Conservation (phyloP, 2,113 vertebrate genomes). For the Carollia perspicillata region DNA sequence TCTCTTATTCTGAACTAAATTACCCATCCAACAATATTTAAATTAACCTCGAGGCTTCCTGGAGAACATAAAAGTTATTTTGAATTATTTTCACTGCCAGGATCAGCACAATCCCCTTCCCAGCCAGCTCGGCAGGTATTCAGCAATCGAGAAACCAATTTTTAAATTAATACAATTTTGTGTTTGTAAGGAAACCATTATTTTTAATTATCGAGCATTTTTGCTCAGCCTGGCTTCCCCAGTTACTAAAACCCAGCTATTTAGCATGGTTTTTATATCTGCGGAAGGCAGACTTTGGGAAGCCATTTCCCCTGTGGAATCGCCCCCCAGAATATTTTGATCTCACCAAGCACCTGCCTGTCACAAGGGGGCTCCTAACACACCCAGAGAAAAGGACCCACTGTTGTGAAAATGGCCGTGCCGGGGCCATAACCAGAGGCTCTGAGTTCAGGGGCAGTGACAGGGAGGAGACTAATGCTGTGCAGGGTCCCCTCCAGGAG, state of each 20-base stretch:
- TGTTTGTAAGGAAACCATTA: constrained; percentile 84
- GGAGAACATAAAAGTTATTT: constrained; percentile 83
- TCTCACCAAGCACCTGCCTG: constrained; percentile 53
- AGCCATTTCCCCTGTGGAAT: constrained; percentile 69
- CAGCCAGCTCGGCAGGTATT: constrained; percentile 76
- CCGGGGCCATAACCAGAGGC: constrained; percentile 39
- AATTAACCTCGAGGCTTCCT: constrained; percentile 83
- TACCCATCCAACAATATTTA: constrained; percentile 83
- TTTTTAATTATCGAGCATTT: constrained; percentile 85
- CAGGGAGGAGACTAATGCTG: constrained; percentile 8
- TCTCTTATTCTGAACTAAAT: constrained; percentile 81
- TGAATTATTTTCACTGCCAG: constrained; percentile 79
- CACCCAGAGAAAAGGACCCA: constrained; percentile 47
- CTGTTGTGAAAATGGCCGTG: constrained; percentile 40
- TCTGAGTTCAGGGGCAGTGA: constrained; percentile 17
- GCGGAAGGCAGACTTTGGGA: constrained; percentile 74
- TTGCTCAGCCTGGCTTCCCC: constrained; percentile 77
- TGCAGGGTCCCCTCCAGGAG: background rate
- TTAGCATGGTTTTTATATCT: constrained; percentile 78
- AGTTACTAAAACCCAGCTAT: constrained; percentile 80
- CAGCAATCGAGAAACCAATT: constrained; percentile 79
- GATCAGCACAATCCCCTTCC: constrained; percentile 80
- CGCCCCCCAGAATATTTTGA: constrained; percentile 70
- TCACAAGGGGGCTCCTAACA: constrained; percentile 61
- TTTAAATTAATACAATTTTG: constrained; percentile 81